phyloP scores from a whole-genome alignment of 2,113 vertebrate species.

The Saccopteryx bilineata region DNA sequence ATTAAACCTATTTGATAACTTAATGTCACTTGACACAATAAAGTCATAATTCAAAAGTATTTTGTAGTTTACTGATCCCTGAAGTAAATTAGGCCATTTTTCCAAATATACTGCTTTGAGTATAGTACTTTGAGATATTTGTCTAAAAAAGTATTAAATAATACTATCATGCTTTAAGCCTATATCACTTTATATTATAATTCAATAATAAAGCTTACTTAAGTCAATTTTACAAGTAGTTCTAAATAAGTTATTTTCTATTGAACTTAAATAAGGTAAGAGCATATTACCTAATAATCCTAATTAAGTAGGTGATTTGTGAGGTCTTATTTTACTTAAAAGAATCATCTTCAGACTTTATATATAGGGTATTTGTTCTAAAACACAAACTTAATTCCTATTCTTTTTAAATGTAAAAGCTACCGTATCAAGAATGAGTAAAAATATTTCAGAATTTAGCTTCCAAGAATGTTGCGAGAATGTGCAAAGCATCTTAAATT shows the following conservation, averaged over 20 bases:
- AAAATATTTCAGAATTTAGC: slow-evolving; percentile 7
- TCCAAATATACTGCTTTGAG: background rate
- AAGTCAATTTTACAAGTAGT: slow-evolving; percentile 3
- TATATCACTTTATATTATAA: slow-evolving; percentile 31
- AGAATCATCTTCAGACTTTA: slow-evolving; percentile 26
- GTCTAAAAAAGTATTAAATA: background rate
- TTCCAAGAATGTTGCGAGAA: slow-evolving; percentile 4
- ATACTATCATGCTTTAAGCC: background rate
- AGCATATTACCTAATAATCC: background rate
- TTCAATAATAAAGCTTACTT: background rate
- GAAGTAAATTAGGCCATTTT: slow-evolving; percentile 20
- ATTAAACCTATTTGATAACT: slow-evolving; percentile 47
- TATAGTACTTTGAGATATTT: slow-evolving; percentile 34
- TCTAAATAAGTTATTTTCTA: slow-evolving; percentile 36
- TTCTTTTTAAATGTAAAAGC: background rate
- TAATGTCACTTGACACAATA: background rate
- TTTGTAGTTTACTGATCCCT: background rate
- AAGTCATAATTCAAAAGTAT: background rate
- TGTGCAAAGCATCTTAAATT: slow-evolving; percentile 48
- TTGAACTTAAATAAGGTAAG: background rate
- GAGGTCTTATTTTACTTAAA: background rate
- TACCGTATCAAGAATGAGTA: slow-evolving; percentile 3
- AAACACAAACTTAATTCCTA: background rate
- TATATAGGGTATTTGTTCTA: background rate
- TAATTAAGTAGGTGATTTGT: slow-evolving; percentile 32